A percentile compares a stretch with the other conserved stretches of the same genome.
Conservation (phyloP, 2,888 invertebrate species). For the Erpobdella octoculata region DNA sequence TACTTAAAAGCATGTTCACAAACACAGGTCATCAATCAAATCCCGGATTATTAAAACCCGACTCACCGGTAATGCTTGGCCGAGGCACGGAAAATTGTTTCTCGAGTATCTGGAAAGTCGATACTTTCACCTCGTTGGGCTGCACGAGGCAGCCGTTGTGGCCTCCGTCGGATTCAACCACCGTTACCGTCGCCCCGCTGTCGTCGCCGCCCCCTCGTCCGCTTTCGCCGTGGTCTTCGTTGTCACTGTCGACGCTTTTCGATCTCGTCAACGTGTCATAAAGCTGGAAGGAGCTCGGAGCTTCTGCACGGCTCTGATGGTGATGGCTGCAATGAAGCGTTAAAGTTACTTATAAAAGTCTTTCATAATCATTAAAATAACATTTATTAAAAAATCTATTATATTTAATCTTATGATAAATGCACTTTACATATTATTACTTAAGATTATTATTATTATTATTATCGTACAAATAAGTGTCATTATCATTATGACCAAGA, state of each 20-base stretch:
- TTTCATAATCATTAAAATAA: not conserved
- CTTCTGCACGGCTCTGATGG: not conserved
- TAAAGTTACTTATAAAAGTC: not conserved
- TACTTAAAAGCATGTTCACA: no score
- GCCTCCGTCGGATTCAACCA: not conserved
- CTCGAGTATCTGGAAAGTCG: slow-evolving; percentile 11
- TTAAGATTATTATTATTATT: no score
- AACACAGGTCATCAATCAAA: not conserved
- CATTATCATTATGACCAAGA: not conserved
- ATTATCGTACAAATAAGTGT: not conserved
- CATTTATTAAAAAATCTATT: not conserved
- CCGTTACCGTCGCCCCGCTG: not conserved
- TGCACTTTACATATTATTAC: no score
- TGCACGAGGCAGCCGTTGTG: slow-evolving; percentile 20
- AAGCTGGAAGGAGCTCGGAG: not conserved
- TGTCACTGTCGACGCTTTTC: not conserved
- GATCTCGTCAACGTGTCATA: not conserved
- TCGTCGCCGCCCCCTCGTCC: no score
- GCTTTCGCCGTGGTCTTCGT: not conserved
- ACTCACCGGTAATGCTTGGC: not conserved
- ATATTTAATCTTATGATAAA: no score
- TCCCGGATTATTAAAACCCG: not conserved
- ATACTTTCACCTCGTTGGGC: slow-evolving; percentile 26
- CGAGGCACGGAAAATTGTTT: not conserved
- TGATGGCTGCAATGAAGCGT: not conserved